These are phyloP conservation scores for Palythoa grandis DNA, from an alignment of 92 coral and sea anemone genomes.

Conservation along the genomic window DNA sequence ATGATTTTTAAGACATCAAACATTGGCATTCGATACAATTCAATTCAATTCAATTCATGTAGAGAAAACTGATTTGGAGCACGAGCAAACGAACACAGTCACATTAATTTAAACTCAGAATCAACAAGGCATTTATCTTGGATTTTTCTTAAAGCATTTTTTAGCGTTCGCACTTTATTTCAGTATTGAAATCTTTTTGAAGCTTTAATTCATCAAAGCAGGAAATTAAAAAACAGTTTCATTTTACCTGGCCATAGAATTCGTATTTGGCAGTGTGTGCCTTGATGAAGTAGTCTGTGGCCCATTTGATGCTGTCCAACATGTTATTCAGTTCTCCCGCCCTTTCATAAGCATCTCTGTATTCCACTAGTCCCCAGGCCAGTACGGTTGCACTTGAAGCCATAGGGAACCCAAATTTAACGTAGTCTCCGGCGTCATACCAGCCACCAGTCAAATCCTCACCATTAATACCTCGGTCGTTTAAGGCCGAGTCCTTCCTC, in stretches of 20 bases:
- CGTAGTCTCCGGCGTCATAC: conserved; percentile 96
- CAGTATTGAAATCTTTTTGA: no score
- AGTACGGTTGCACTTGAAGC: conserved; percentile 83
- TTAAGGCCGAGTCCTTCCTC: conserved; percentile 90
- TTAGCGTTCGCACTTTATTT: no score
- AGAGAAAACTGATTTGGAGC: no score
- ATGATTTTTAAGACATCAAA: no score
- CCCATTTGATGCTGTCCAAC: conserved; percentile 88
- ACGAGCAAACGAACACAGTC: no score
- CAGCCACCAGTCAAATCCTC: conserved; percentile 93
- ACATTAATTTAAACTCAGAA: no score
- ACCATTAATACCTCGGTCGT: conserved; percentile 68
- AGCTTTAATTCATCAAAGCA: background rate
- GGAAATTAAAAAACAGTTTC: conserved; percentile 42
- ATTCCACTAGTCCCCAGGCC: conserved; percentile 91
- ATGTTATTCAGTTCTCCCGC: conserved; percentile 75
- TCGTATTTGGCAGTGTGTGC: conserved; percentile 81
- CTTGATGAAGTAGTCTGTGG: conserved; percentile 89
- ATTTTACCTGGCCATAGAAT: conserved; percentile 85
- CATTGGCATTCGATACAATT: no score
- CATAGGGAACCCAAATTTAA: conserved; percentile 97
- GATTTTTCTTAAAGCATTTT: no score
- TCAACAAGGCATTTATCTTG: no score
- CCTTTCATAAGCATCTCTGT: conserved; percentile 68
- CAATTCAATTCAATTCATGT: no score